A percentile compares a stretch with the other conserved stretches of the same genome.
phyloP scores from a whole-genome alignment of 2,113 vertebrate species.

The Orientallactaga bullata region DNA sequence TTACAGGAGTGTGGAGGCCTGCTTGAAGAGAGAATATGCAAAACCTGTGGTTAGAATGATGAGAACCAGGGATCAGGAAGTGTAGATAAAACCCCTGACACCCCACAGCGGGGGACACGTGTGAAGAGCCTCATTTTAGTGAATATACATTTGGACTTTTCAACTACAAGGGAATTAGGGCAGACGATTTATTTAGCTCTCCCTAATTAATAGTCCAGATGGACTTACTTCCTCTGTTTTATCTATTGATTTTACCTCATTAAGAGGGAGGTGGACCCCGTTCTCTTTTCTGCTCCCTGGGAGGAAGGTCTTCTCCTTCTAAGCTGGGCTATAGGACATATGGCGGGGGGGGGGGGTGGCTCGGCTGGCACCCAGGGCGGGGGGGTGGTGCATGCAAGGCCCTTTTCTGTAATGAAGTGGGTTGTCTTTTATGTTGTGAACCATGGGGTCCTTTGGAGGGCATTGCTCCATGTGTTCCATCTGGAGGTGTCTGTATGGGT shows the following conservation, averaged over 20 bases:
- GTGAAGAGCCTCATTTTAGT: slow-evolving; percentile 65
- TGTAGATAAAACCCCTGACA: slow-evolving; percentile 62
- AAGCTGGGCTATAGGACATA: not conserved
- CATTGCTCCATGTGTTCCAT: accelerated
- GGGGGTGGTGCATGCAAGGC: too few species aligned
- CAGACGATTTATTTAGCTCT: slow-evolving; percentile 65
- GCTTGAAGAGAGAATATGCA: slow-evolving; percentile 56
- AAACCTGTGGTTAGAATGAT: slow-evolving; percentile 28
- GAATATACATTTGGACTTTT: slow-evolving; percentile 75
- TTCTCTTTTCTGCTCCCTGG: not conserved
- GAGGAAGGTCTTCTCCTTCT: not conserved
- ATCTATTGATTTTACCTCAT: slow-evolving; percentile 57
- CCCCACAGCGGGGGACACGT: slow-evolving; percentile 31
- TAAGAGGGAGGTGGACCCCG: slow-evolving; percentile 15
- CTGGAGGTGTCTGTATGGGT: not conserved
- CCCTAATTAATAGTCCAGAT: slow-evolving; percentile 70
- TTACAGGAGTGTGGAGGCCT: slow-evolving; percentile 53
- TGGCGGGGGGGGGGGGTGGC: too few species aligned
- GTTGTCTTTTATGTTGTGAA: not conserved
- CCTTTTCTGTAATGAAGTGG: not conserved
- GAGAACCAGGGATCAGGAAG: slow-evolving; percentile 42
- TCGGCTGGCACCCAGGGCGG: not conserved
- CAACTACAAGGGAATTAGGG: slow-evolving; percentile 60
- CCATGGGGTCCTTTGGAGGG: accelerated
- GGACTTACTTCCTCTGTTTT: slow-evolving; percentile 26